Evolutionary conservation across 2,113 vertebrate genomes (phyloP).

Genomic region (Tautogolabrus adspersus): DNA sequence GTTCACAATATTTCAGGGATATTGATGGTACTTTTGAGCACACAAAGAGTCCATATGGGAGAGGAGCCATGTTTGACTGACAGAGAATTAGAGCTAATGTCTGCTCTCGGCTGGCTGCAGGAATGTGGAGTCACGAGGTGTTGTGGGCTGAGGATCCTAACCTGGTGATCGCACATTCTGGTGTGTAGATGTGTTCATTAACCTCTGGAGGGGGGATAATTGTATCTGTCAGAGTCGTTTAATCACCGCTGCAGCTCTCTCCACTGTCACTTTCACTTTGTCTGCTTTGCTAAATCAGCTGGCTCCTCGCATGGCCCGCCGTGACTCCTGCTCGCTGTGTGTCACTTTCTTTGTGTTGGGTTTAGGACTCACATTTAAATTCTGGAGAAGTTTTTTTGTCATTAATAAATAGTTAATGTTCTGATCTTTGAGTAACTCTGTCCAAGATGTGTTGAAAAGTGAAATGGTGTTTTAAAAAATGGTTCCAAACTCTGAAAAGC

Average conservation of each 20-base stretch:
- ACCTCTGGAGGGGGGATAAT: constrained; percentile 79
- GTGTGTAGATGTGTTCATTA: constrained; percentile 79
- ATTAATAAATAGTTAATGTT: background rate
- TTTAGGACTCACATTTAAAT: background rate
- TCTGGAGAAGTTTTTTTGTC: background rate
- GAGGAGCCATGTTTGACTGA: background rate
- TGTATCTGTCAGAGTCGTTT: constrained; percentile 82
- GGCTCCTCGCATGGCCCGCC: constrained; percentile 15
- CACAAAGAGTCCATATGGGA: background rate
- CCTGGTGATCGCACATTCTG: constrained; percentile 68
- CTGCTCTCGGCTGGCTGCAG: background rate
- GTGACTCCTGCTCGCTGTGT: constrained; percentile 30
- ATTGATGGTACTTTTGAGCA: background rate
- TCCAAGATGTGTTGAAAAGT: no score
- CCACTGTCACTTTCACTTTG: constrained; percentile 74
- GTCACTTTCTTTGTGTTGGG: background rate
- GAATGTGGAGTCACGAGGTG: constrained; percentile 39
- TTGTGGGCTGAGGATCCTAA: constrained; percentile 40
- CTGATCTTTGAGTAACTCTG: constrained; percentile 86
- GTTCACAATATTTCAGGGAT: background rate
- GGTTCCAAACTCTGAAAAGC: no score
- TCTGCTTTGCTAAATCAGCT: constrained; percentile 58
- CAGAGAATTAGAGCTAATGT: constrained; percentile 30
- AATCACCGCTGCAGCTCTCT: constrained; percentile 67
- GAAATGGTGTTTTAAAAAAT: no score